phyloP scores from a whole-genome alignment of 2,888 invertebrate genomes.

The Furcula furcula region DNA sequence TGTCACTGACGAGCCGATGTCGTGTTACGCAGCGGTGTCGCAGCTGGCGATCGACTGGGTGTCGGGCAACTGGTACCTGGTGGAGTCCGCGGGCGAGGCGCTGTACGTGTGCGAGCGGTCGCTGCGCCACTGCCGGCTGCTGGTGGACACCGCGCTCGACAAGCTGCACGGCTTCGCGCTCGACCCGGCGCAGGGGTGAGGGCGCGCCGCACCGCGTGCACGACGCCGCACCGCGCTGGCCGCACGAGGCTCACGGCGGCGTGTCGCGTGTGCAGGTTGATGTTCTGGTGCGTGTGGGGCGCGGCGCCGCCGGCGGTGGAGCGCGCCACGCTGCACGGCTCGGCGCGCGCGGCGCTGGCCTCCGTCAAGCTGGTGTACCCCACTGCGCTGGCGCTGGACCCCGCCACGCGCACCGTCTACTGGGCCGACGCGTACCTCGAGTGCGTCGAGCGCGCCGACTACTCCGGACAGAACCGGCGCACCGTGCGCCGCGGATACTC shows the following conservation, averaged over 20 bases:
- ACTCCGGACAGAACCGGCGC: conserved; percentile 85
- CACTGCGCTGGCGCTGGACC: conserved; percentile 87
- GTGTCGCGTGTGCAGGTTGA: conserved; percentile 62
- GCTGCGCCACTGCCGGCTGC: conserved; percentile 84
- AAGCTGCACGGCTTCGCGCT: conserved; percentile 89
- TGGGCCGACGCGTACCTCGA: conserved; percentile 92
- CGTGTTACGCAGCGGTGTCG: conserved; percentile 82
- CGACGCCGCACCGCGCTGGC: neutral
- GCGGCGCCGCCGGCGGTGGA: conserved; percentile 83
- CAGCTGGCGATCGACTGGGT: conserved; percentile 93
- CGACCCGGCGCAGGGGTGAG: conserved; percentile 83
- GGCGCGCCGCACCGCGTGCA: conserved; percentile 9
- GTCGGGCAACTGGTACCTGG: conserved; percentile 92
- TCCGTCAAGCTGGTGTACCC: conserved; percentile 89
- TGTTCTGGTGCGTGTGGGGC: conserved; percentile 92
- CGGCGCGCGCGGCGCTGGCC: conserved; percentile 82
- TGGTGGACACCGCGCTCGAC: conserved; percentile 85
- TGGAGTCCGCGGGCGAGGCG: conserved; percentile 85
- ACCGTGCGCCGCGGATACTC: conserved; percentile 80
- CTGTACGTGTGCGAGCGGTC: conserved; percentile 86
- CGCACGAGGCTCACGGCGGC: neutral
- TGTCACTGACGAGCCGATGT: neutral
- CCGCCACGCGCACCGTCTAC: conserved; percentile 86
- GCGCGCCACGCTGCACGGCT: conserved; percentile 85
- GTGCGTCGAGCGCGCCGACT: conserved; percentile 89